Conservation (phyloP, 2,888 invertebrate species). For the Silvanus unidentatus region DNA sequence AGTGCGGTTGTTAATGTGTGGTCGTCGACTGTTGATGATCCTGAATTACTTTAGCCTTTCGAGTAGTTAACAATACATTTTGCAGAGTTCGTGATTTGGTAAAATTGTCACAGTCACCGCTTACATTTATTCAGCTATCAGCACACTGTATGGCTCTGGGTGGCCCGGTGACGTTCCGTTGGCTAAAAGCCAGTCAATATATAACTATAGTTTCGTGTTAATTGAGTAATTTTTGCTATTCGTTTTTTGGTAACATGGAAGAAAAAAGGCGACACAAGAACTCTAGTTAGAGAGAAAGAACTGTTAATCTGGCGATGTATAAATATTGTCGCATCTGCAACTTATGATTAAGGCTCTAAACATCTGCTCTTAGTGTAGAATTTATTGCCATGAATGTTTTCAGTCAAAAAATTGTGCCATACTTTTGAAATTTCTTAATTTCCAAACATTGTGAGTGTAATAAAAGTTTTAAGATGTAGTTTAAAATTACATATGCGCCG, state of each 20-base stretch:
- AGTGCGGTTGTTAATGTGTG: constrained; percentile 40
- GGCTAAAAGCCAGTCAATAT: constrained; percentile 28
- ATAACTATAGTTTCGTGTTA: constrained; percentile 35
- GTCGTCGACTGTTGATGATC: constrained; percentile 42
- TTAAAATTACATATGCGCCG: constrained; percentile 3
- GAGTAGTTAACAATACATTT: constrained; percentile 39
- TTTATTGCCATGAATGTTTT: constrained; percentile 12
- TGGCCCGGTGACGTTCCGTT: constrained; percentile 30
- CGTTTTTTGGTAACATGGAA: no score
- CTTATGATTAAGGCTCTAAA: constrained; percentile 33
- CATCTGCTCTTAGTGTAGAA: constrained; percentile 25
- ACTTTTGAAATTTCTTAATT: no score
- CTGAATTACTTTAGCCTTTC: constrained; percentile 16
- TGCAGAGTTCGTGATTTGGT: constrained; percentile 38
- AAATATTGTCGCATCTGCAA: constrained; percentile 44
- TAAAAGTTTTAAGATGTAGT: neutral
- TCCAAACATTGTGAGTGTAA: neutral
- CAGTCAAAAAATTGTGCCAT: no score
- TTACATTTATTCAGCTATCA: constrained; percentile 42
- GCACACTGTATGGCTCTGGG: constrained; percentile 32
- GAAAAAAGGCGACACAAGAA: constrained; percentile 34
- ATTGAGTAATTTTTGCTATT: constrained; percentile 42
- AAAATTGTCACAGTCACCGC: constrained; percentile 38
- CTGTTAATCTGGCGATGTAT: constrained; percentile 39
- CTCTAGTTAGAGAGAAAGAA: neutral